A percentile compares a stretch with the other conserved stretches of the same genome.
phyloP scores from a whole-genome alignment of 2,113 vertebrate species.

The Charadrius vociferus region DNA sequence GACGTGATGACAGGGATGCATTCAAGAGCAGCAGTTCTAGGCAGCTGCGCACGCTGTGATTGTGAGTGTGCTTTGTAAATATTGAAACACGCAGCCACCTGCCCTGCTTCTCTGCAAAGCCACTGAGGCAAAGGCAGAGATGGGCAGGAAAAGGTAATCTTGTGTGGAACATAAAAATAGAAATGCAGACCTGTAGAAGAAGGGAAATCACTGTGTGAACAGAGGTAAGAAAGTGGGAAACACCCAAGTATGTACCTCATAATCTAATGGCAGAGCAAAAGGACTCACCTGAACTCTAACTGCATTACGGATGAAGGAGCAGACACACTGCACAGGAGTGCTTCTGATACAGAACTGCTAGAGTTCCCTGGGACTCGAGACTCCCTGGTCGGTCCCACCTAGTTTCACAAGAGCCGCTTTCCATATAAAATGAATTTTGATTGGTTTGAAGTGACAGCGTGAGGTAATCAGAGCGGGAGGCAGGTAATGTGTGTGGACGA shows the following conservation, averaged over 20 bases:
- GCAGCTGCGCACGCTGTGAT: background rate
- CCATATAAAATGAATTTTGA: background rate
- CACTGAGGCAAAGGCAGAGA: fast-evolving
- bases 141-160: background rate
- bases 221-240: background rate
- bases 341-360: background rate
- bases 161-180: background rate
- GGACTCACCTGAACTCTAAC: background rate
- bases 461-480: background rate
- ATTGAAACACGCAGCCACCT: background rate
- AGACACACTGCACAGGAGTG: background rate
- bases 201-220: background rate
- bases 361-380: background rate
- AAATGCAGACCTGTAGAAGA: background rate
- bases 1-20: fast-evolving
- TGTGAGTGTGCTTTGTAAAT: background rate
- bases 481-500: constrained; percentile 2
- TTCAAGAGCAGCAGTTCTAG: background rate
- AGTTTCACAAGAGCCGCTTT: background rate
- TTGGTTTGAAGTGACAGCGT: background rate
- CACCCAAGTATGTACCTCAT: background rate
- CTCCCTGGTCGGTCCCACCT: background rate
- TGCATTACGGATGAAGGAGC: fast-evolving
- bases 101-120: background rate
- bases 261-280: fast-evolving